Conservation (phyloP, 2,797 vertebrate species). For the Galaxias olidus region DNA sequence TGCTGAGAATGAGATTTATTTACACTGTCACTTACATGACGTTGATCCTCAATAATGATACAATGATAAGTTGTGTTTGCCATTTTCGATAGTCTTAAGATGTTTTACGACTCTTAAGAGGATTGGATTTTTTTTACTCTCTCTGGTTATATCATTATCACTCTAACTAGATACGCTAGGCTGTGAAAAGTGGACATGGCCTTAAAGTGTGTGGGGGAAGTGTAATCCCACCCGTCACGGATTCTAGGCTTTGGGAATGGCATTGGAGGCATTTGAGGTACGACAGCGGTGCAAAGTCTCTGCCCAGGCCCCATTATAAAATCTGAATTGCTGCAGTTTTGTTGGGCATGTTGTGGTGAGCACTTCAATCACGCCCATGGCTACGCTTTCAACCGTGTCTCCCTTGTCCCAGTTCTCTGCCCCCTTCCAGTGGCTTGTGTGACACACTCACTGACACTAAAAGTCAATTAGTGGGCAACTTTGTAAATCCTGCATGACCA, state of each 20-base stretch:
- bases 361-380: constrained; percentile 52
- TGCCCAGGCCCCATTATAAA: constrained; percentile 48
- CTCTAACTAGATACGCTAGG: constrained; percentile 29
- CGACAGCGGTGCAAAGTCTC: constrained; percentile 42
- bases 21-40: too few relatives aligned
- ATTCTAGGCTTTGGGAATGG: constrained; percentile 49
- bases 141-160: constrained; percentile 47
- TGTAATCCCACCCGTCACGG: constrained; percentile 44
- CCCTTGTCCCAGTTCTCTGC: constrained; percentile 51
- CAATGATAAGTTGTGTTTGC: too few relatives aligned
- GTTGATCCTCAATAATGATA: neutral
- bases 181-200: constrained; percentile 49
- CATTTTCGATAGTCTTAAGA: too few relatives aligned
- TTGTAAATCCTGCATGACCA: constrained; percentile 70
- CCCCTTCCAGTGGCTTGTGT: constrained; percentile 52
- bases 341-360: constrained; percentile 55
- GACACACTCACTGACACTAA: constrained; percentile 67
- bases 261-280: constrained; percentile 37
- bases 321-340: constrained; percentile 54
- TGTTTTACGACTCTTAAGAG: too few relatives aligned
- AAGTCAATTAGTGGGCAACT: constrained; percentile 70
- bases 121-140: constrained; percentile 9
- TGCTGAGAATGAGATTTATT: too few relatives aligned
- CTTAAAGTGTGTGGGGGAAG: constrained; percentile 67
- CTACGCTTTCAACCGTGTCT: constrained; percentile 64